Evolutionary conservation across 2,888 invertebrate genomes (phyloP), one percentile per base, ranked within the genome.

Genomic region (Dorcus hopei): DNA sequence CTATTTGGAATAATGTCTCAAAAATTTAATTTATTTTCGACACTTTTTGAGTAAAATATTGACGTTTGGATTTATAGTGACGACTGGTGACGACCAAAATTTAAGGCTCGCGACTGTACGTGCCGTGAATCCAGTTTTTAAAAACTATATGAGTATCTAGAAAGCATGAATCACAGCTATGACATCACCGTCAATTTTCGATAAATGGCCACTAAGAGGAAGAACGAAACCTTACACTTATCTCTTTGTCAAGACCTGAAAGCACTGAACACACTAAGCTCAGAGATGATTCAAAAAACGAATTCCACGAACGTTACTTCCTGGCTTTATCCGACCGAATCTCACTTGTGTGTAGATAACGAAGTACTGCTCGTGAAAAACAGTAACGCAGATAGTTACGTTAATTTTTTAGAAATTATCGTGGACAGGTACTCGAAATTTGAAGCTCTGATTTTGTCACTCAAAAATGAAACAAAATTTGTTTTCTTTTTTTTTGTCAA

Each of bases 311-410:
- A 49, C 45, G 23, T 45, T 8, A 49, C 38, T 38, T 59, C 59
- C 19, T 59, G 59, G 59, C 43, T 59, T 26, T 41, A 59, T 52
- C 56, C 59, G 26, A 55, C 51, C 11, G 52, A 59, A 51, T 41
- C 49, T 5, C 49, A 38, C 19, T 16, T 47, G 6, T 50, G 14
- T n/a, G 52, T 49, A 42, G 16, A 51, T 11, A 52, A 56, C 33
- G 50, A 41, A 11, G 33, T 42, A 40, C 16, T 33, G 19, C 38
- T 52, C 38, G 42, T 45, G n/a, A 56, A 48, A 23, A 56, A 56
- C 19, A 38, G 11, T 9, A 48, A 49, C 11, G 52, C 52, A 38
- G 11, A 33, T n/a, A 49, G 42, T 11, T 49, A 56, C n/a, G 49
- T 56, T 11, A 43, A 49, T 23, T 56, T 55, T 52, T 40, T 59